These are phyloP conservation scores for Buathra laborator DNA, from an alignment of 2,888 invertebrate species.

Conservation along the genomic window DNA sequence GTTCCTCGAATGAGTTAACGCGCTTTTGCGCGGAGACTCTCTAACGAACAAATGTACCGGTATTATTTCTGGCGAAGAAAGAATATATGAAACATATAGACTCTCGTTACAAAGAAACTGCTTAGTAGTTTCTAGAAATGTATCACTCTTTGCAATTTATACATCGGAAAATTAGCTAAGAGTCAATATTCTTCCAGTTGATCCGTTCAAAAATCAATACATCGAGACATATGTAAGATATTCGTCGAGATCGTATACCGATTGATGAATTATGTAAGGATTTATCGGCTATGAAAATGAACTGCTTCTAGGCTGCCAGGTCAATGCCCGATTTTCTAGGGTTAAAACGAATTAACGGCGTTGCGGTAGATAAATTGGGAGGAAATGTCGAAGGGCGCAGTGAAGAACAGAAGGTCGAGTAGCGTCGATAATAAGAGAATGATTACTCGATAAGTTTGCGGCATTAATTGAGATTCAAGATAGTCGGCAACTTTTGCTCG, in stretches of 20 bases:
- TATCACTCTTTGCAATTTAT: no score
- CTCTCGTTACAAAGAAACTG: background rate
- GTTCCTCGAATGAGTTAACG: slow-evolving; percentile 47
- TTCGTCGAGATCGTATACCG: no score
- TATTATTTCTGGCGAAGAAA: slow-evolving; percentile 21
- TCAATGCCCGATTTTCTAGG: background rate
- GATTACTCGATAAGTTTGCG: slow-evolving; percentile 79
- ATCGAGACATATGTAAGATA: no score
- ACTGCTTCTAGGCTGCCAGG: no score
- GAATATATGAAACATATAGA: background rate
- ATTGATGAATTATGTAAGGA: no score
- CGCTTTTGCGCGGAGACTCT: slow-evolving; percentile 20
- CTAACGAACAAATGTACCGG: background rate
- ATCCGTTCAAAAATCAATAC: no score
- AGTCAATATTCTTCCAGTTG: no score
- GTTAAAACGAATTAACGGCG: slow-evolving; percentile 8
- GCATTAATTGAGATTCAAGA: slow-evolving; percentile 83
- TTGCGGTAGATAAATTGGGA: background rate
- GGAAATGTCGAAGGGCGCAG: background rate
- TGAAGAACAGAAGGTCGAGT: slow-evolving; percentile 47
- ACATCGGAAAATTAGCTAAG: no score
- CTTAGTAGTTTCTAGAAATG: no score
- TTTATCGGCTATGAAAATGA: background rate
- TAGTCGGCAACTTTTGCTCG: slow-evolving; percentile 77
- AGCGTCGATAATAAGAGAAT: slow-evolving; percentile 81